Percentiles rank a stretch among this genome's conserved stretches.
phyloP scores from a whole-genome alignment of 2,888 invertebrate species.

The Hydropsyche betteni region DNA sequence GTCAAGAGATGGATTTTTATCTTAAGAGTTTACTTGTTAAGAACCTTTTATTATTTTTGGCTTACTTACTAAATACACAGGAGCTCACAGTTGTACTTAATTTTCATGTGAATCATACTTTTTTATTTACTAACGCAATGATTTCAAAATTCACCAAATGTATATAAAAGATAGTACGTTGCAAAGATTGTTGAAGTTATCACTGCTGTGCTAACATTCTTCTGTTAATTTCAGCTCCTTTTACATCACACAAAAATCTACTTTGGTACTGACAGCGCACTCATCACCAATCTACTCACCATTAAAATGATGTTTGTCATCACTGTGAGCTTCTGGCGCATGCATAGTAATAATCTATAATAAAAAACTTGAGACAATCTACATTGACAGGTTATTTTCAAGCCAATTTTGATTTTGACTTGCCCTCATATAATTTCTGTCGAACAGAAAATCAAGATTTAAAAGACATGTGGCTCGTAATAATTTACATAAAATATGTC shows the following conservation, averaged over 20 bases:
- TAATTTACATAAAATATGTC: neutral
- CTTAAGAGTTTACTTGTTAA: neutral
- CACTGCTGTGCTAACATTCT: slow-evolving; percentile 49
- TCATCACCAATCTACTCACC: too few relatives aligned
- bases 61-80: too few relatives aligned
- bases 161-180: too few relatives aligned
- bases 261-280: slow-evolving; percentile 16
- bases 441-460: neutral
- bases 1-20: neutral
- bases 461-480: neutral
- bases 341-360: neutral
- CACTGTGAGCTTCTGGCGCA: slow-evolving; percentile 8
- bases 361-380: too few relatives aligned
- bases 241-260: slow-evolving; percentile 25
- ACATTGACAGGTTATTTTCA: neutral
- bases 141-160: too few relatives aligned
- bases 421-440: neutral
- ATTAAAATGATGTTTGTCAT: slow-evolving; percentile 12
- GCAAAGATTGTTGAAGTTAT: slow-evolving; percentile 54
- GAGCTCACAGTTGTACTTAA: neutral
- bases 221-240: slow-evolving; percentile 27
- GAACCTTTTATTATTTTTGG: too few relatives aligned
- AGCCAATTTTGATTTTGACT: slow-evolving; percentile 12
- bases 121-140: slow-evolving; percentile 50
- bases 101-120: slow-evolving; percentile 53